Percentiles rank a stretch among this genome's conserved stretches.
Evolutionary conservation across 2,113 vertebrate species (phyloP).

Genomic region (Illadopsis cleaveri): DNA sequence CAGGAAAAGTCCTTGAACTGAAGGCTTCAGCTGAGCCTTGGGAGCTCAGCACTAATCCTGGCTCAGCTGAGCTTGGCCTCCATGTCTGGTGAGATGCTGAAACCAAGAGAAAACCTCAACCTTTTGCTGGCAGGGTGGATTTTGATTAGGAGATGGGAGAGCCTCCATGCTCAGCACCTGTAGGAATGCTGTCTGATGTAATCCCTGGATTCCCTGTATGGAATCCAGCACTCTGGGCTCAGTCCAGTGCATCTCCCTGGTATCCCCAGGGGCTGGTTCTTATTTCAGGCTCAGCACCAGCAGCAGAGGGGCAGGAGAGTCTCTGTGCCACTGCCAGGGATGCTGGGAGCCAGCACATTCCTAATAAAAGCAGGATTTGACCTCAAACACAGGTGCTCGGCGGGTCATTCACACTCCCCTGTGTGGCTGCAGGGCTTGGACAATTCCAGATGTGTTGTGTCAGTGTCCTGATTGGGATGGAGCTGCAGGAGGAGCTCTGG

Average conservation of each 20-base stretch:
- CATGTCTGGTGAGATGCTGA: fast-evolving
- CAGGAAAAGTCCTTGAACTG: neutral
- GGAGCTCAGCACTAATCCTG: neutral
- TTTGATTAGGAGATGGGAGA: neutral
- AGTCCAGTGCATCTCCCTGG: fast-evolving
- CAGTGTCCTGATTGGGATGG: neutral
- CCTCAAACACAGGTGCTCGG: neutral
- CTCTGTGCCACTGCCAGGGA: neutral
- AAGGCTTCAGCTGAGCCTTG: neutral
- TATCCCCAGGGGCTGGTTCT: neutral
- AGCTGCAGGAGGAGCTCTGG: neutral
- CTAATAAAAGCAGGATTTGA: neutral
- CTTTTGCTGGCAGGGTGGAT: neutral
- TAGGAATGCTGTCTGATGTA: no score
- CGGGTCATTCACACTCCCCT: neutral
- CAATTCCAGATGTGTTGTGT: neutral
- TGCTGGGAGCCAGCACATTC: neutral
- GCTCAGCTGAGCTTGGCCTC: neutral
- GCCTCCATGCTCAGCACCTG: fast-evolving
- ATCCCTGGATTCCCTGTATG: neutral
- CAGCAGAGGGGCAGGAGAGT: neutral
- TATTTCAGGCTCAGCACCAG: neutral
- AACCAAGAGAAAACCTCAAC: neutral
- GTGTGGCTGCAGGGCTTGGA: neutral
- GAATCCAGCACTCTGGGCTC: neutral